These are phyloP conservation scores for Metridium senile DNA, from an alignment of 92 coral and sea anemone species.

Conservation along the genomic window DNA sequence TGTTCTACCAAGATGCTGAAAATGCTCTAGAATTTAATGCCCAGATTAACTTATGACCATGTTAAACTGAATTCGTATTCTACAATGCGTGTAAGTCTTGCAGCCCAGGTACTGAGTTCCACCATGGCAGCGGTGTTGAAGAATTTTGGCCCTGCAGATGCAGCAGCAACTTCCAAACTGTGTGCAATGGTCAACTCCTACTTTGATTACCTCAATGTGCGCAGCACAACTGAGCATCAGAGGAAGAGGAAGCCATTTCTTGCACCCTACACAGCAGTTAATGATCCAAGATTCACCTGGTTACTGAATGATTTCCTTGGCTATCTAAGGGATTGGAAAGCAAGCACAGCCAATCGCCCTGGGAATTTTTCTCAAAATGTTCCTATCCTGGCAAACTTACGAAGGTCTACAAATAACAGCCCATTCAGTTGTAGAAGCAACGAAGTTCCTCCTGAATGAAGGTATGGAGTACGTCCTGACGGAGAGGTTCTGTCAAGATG, in stretches of 20 bases:
- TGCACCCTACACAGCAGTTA: conserved; percentile 31
- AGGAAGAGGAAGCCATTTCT: conserved; percentile 38
- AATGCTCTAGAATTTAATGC: conserved; percentile 40
- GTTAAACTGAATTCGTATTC: conserved; percentile 29
- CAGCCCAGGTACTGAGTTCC: conserved; percentile 44
- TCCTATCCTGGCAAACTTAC: conserved; percentile 56
- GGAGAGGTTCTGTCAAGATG: conserved; percentile 60
- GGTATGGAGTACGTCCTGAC: conserved; percentile 62
- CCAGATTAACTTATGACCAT: conserved; percentile 45
- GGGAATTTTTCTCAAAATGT: conserved; percentile 54
- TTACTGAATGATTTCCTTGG: conserved; percentile 30
- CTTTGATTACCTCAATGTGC: conserved; percentile 56
- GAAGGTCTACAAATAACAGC: conserved; percentile 63
- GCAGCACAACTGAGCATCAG: conserved; percentile 44
- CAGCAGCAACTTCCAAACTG: conserved; percentile 37
- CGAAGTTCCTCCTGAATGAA: conserved; percentile 52
- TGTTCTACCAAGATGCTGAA: no score
- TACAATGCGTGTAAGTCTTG: conserved; percentile 37
- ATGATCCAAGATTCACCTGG: conserved; percentile 48
- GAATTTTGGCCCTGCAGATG: conserved; percentile 42
- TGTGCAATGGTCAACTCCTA: conserved; percentile 45
- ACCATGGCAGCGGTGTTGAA: conserved; percentile 35
- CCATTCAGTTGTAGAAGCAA: conserved; percentile 36
- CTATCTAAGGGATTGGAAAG: conserved; percentile 54
- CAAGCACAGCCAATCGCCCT: conserved; percentile 34